A percentile compares a stretch with the other conserved stretches of the same genome.
These are phyloP conservation scores for Tadarida brasiliensis DNA, from an alignment of 2,797 vertebrate genomes.

Conservation along the genomic window DNA sequence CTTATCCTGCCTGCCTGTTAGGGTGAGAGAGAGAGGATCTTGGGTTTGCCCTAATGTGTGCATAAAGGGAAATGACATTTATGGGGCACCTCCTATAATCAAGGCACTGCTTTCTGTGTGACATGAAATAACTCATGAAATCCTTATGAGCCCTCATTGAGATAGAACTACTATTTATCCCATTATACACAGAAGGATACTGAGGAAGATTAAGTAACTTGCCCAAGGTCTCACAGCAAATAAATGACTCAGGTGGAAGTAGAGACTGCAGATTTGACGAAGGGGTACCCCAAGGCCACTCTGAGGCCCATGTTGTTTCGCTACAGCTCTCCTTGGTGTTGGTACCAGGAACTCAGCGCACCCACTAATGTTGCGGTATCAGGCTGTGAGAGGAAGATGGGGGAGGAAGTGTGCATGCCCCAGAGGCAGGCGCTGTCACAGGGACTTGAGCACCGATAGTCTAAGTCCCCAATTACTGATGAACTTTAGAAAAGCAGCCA, in stretches of 20 bases:
- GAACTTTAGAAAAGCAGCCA: not conserved
- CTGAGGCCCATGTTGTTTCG: not conserved
- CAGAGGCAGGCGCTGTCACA: not conserved
- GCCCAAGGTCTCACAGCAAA: constrained; percentile 14
- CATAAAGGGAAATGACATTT: not conserved
- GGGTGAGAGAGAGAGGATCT: not conserved
- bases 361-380: no score
- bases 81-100: not conserved
- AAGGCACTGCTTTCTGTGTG: not conserved
- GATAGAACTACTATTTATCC: not conserved
- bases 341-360: not conserved
- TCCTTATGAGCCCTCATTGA: not conserved
- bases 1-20: not conserved
- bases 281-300: not conserved
- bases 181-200: constrained; percentile 12
- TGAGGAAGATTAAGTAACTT: not conserved
- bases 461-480: not conserved
- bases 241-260: not conserved
- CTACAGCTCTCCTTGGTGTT: not conserved
- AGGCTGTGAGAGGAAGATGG: not conserved
- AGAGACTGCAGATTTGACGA: not conserved
- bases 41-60: not conserved
- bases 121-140: not conserved
- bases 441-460: not conserved
- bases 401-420: accelerated